Evolutionary conservation across 2,113 vertebrate species (phyloP).

Genomic region (Spermophilus dauricus): DNA sequence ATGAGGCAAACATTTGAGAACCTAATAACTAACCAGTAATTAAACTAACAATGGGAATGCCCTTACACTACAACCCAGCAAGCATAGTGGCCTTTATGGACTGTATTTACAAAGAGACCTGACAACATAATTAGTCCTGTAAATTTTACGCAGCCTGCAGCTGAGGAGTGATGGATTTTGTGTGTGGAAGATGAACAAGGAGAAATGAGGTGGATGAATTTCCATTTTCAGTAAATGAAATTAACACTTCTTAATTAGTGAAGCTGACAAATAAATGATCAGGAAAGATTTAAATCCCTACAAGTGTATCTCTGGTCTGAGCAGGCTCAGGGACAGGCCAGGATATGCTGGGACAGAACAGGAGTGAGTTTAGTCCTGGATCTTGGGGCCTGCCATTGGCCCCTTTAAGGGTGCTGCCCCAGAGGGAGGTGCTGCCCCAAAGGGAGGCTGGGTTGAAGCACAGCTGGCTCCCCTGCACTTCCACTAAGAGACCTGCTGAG

Average conservation of each 20-base stretch:
- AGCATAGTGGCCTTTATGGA: constrained; percentile 81
- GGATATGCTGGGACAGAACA: neutral
- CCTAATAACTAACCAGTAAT: constrained; percentile 86
- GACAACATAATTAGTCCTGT: constrained; percentile 86
- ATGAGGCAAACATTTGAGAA: constrained; percentile 83
- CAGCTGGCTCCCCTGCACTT: neutral
- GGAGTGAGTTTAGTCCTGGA: neutral
- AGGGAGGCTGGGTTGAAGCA: neutral
- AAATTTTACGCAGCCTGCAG: constrained; percentile 81
- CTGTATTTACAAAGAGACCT: constrained; percentile 85
- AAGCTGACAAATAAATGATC: constrained; percentile 82
- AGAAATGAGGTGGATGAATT: constrained; percentile 85
- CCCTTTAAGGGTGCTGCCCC: neutral
- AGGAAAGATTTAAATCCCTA: constrained; percentile 81
- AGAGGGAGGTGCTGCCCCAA: neutral
- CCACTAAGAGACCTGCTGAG: neutral
- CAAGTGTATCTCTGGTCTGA: constrained; percentile 44
- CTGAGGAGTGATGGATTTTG: constrained; percentile 81
- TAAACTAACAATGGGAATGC: constrained; percentile 82
- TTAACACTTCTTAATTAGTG: constrained; percentile 85
- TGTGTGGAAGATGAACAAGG: constrained; percentile 76
- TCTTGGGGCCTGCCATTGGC: neutral
- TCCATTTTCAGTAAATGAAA: constrained; percentile 85
- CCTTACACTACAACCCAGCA: constrained; percentile 70
- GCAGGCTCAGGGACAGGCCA: neutral